A percentile compares a stretch with the other conserved stretches of the same genome.
Evolutionary conservation across 1,140 invertebrate species (phyloP).

Genomic region (Rhagoletis pomonella): DNA sequence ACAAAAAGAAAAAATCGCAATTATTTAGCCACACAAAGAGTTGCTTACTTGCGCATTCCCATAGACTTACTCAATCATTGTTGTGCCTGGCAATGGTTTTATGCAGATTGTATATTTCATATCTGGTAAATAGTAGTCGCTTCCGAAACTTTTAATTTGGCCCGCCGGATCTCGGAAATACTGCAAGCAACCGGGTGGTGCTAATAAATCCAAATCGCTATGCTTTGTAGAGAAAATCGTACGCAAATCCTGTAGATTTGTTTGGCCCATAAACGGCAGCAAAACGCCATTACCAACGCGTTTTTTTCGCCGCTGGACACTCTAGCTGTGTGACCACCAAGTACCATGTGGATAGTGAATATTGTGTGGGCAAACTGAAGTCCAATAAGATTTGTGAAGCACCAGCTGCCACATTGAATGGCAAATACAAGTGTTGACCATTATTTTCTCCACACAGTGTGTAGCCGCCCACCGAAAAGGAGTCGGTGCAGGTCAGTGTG

Average conservation of each 20-base stretch:
- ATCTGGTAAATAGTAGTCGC: slow-evolving; percentile 57
- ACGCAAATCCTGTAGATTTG: slow-evolving; percentile 67
- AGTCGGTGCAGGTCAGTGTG: slow-evolving; percentile 75
- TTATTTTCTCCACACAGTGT: slow-evolving; percentile 84
- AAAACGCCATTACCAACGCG: slow-evolving; percentile 56
- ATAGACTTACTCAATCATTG: slow-evolving; percentile 55
- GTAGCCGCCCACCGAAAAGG: slow-evolving; percentile 75
- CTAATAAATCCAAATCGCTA: slow-evolving; percentile 63
- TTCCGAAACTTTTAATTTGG: slow-evolving; percentile 76
- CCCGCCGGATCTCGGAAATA: slow-evolving; percentile 77
- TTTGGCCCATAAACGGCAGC: slow-evolving; percentile 57
- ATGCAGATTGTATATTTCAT: slow-evolving; percentile 73
- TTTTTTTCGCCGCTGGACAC: slow-evolving; percentile 69
- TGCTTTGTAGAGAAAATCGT: slow-evolving; percentile 68
- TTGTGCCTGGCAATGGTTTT: slow-evolving; percentile 54
- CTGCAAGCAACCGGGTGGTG: slow-evolving; percentile 79
- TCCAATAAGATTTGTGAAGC: slow-evolving; percentile 63
- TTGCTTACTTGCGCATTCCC: not conserved
- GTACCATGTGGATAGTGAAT: slow-evolving; percentile 74
- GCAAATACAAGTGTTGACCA: slow-evolving; percentile 80
- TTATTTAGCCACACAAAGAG: not conserved
- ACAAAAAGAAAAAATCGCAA: not conserved
- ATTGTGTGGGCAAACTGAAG: slow-evolving; percentile 61
- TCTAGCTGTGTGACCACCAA: slow-evolving; percentile 80
- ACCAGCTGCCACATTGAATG: slow-evolving; percentile 67